Evolutionary conservation across 2,888 invertebrate genomes (phyloP).

Genomic region (Drosophila lacicola): DNA sequence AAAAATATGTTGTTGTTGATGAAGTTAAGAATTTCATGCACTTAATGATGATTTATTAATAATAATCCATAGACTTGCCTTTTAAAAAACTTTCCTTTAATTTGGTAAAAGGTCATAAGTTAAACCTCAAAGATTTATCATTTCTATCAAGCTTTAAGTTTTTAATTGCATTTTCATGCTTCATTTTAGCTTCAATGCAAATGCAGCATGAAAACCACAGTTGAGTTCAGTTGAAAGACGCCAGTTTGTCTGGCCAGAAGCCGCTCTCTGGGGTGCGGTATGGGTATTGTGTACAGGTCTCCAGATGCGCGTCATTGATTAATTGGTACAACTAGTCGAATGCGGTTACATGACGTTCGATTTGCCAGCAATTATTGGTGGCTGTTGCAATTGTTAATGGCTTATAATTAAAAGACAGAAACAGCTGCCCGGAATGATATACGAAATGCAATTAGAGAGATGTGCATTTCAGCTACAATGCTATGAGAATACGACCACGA

Average conservation of each 20-base stretch:
- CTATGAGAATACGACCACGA: background rate
- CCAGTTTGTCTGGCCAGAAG: conserved; percentile 42
- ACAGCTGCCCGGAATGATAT: conserved; percentile 24
- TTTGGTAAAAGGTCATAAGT: background rate
- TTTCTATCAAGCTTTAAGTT: background rate
- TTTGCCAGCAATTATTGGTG: conserved; percentile 44
- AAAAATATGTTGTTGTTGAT: background rate
- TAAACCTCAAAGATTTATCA: background rate
- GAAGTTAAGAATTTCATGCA: background rate
- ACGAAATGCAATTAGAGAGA: conserved; percentile 17
- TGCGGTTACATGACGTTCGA: conserved; percentile 52
- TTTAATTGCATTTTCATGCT: conserved; percentile 1
- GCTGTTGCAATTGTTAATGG: conserved; percentile 54
- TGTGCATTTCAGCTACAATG: background rate
- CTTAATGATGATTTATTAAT: background rate
- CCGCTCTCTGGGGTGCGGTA: background rate
- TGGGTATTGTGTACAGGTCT: conserved; percentile 1
- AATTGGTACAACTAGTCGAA: conserved; percentile 31
- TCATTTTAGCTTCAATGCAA: background rate
- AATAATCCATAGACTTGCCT: too few species aligned
- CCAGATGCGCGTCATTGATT: conserved; percentile 41
- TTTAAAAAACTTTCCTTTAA: too few species aligned
- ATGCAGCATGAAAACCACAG: conserved; percentile 12
- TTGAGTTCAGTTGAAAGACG: conserved; percentile 15
- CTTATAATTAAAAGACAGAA: conserved; percentile 46